Evolutionary conservation across 2,888 invertebrate genomes (phyloP), one percentile per base, ranked within the genome.

Genomic region (Aleiodes testaceus): DNA sequence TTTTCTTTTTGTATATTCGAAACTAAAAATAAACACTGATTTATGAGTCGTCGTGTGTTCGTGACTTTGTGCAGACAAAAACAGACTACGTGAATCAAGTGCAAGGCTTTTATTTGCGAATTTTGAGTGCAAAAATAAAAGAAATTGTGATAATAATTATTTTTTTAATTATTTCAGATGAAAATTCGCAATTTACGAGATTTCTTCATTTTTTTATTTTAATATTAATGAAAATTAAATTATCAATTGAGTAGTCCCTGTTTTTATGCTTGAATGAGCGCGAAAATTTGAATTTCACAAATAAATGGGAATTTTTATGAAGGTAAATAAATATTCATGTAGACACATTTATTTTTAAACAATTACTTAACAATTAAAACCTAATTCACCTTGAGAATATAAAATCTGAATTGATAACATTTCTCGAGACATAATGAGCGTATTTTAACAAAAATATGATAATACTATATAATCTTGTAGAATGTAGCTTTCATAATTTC

Each of bases 1-100:
- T 22, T 11, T 30, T 20, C 22, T 66, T 66, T 59, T 68, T 53
- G 36, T 59, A 26, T 26, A 26, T 55, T n/a, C 12, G 71, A 73
- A 73, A 79, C 82, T 82, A 82, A 81, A 81, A 82, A 82, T 82
- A 82, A 81, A 82, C 80, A 81, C 80, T 79, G 81, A 78, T 77
- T 77, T 77, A 75, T 73, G 78, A 65, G 74, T 69, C 70, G 66
- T 65, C 68, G 36, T 66, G 7, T 9, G 18, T 66, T 42, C 65
- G 69, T 73, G 71, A 75, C 76, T 74, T 75, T 75, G 74, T 72
- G 72, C 75, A 80, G 79, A 79, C 82, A 79, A 82, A 82, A 82
- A 82, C 80, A 81, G 75, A 82, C 81, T 81, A 72, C 66, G 75
- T 77, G 72, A 12, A 74, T 82, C 82, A 81, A 79, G 72, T 73